Base-by-base conservation (phyloP, 1,140 invertebrate species). In the Papilio aristodemus region DNA sequence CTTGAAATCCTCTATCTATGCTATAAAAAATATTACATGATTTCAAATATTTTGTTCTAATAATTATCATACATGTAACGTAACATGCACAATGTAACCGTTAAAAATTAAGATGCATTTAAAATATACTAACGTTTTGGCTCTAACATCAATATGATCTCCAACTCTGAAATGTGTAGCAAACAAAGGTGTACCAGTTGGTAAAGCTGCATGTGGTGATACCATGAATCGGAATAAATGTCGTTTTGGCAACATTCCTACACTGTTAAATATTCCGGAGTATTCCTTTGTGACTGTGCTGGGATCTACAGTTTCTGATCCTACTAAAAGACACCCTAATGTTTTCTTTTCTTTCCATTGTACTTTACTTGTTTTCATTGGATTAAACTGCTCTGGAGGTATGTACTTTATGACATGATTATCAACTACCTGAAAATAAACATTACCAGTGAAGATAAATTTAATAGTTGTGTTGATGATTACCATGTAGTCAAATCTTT, bases 331-430 rank as follows among this genome's bases (percentile, higher is more conserved):
- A 80, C 95, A 95, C 7, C 96, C 98, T 43, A 93, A 90, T 79
- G 84, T 93, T 69, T 83, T 86, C 87, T 91, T 89, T 79, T 90
- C 83, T 75, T 88, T 73, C 78, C 79, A 86, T 75, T 71, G 75
- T 17, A 58, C 14, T 67, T 83, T 79, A 19, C 58, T 76, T 36
- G 69, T 81, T 91, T 90, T 76, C 93, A 92, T 85, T n/a, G 95
- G 93, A 14, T 93, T 81, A 84, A 94, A 96, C 80, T 96, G 92
- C 85, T 97, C 96, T 11, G 98, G 97, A 14, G 97, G 94, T 70
- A 95, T 95, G 89, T 98, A 99, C 81, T 95, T 96, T 57, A 99
- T 94, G 3, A 99, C 97, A 93, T 99, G 98, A 92, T 99, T 99
- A 85, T 99, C 98, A 25, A 97, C 91, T 14, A 99, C 94, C 97